phyloP scores from a whole-genome alignment of 1,140 invertebrate species.

The Neotoxoptera formosana region DNA sequence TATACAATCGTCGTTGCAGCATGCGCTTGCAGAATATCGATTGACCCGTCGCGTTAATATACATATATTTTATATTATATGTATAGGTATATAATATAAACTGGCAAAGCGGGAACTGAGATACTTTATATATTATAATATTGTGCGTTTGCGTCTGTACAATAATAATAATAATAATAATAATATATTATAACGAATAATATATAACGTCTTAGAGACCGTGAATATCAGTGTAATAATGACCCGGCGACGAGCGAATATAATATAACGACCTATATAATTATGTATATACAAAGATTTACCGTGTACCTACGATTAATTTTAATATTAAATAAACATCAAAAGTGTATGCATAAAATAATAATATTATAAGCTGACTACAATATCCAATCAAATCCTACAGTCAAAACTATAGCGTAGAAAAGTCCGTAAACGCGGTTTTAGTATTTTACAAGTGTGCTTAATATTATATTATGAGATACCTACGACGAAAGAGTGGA shows the following conservation, averaged over 20 bases:
- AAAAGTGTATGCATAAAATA: too few species aligned
- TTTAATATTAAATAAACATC: too few species aligned
- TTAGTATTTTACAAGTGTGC: background rate
- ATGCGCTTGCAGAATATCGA: conserved; percentile 2
- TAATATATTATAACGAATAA: background rate
- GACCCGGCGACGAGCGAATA: background rate
- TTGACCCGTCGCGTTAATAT: background rate
- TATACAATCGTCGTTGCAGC: background rate
- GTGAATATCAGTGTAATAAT: background rate
- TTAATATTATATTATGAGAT: background rate
- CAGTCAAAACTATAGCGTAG: too few species aligned
- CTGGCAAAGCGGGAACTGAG: background rate
- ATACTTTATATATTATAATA: background rate
- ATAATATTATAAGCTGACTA: too few species aligned
- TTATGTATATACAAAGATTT: too few species aligned
- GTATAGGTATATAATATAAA: background rate
- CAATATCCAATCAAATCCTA: too few species aligned
- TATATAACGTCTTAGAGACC: background rate
- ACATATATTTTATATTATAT: background rate
- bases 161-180: too few species aligned
- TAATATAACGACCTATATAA: too few species aligned
- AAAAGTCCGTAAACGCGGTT: too few species aligned
- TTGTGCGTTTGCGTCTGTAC: background rate
- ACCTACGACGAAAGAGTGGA: too few species aligned
- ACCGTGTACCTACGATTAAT: too few species aligned